A percentile compares a stretch with the other conserved stretches of the same genome.
Evolutionary conservation across 2,888 invertebrate genomes (phyloP).

Genomic region (Lycophotia porphyrea): DNA sequence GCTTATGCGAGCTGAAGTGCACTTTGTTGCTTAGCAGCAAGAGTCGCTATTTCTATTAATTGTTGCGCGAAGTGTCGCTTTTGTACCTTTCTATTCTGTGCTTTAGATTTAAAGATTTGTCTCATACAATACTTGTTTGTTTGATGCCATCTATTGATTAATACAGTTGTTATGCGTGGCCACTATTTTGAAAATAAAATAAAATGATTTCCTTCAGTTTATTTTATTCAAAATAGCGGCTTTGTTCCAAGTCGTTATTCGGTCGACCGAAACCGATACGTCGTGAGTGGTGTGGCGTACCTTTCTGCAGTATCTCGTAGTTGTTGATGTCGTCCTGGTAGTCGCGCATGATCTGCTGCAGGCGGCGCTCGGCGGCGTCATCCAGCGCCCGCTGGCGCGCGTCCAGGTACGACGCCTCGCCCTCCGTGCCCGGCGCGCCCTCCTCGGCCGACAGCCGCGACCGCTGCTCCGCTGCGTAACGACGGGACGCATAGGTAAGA

Average conservation of each 20-base stretch:
- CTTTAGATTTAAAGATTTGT: too few species aligned
- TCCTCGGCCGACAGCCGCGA: conserved; percentile 77
- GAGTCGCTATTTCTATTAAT: too few species aligned
- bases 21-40: too few species aligned
- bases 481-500: too few species aligned
- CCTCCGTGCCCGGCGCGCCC: conserved; percentile 85
- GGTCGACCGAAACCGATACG: too few species aligned
- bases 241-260: too few species aligned
- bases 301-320: conserved; percentile 92
- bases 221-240: too few species aligned
- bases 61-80: too few species aligned
- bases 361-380: conserved; percentile 93
- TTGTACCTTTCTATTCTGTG: too few species aligned
- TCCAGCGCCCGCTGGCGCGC: conserved; percentile 94
- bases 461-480: conserved; percentile 77
- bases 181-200: background rate
- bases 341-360: conserved; percentile 95
- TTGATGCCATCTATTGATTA: background rate
- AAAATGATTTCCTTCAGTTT: too few species aligned
- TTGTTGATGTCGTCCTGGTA: conserved; percentile 94
- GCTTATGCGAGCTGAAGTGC: too few species aligned
- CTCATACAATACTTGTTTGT: background rate
- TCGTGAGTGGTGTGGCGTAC: conserved; percentile 70
- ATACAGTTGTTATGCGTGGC: background rate
- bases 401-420: conserved; percentile 93